phyloP scores from a whole-genome alignment of 1,140 invertebrate species.

The Listronotus oregonensis region DNA sequence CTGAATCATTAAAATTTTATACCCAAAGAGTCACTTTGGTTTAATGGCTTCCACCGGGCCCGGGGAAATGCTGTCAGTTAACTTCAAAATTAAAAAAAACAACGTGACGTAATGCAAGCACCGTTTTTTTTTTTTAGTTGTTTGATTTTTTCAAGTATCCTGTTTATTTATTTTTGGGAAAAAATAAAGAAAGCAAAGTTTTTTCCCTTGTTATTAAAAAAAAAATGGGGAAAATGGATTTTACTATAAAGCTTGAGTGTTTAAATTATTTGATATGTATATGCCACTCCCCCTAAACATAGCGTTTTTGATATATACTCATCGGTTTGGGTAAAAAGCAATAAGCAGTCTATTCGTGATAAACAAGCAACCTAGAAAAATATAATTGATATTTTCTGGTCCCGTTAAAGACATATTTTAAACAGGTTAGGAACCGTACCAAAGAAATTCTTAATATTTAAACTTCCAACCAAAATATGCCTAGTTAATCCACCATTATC shows the following conservation, averaged over 20 bases:
- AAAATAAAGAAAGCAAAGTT: neutral
- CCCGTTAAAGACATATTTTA: neutral
- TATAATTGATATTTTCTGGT: too few relatives aligned
- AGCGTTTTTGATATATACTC: neutral
- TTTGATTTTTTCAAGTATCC: neutral
- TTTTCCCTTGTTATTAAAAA: neutral
- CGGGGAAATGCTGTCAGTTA: neutral
- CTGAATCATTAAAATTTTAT: too few relatives aligned
- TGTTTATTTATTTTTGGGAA: neutral
- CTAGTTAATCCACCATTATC: too few relatives aligned
- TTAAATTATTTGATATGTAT: neutral
- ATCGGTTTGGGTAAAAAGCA: too few relatives aligned
- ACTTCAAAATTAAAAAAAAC: neutral
- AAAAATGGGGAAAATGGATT: neutral
- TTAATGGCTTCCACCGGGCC: neutral
- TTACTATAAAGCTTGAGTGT: neutral
- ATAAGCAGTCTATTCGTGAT: too few relatives aligned
- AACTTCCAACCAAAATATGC: too few relatives aligned
- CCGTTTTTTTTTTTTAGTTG: constrained; percentile 4
- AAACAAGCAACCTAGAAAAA: too few relatives aligned
- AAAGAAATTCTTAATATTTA: too few relatives aligned
- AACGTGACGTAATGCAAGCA: neutral
- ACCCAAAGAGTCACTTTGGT: too few relatives aligned
- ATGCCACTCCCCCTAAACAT: constrained; percentile 4
- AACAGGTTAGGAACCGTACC: too few relatives aligned